These are phyloP conservation scores for Pygmarrhopalites habei DNA, from an alignment of 1,140 invertebrate genomes.

Conservation along the genomic window DNA sequence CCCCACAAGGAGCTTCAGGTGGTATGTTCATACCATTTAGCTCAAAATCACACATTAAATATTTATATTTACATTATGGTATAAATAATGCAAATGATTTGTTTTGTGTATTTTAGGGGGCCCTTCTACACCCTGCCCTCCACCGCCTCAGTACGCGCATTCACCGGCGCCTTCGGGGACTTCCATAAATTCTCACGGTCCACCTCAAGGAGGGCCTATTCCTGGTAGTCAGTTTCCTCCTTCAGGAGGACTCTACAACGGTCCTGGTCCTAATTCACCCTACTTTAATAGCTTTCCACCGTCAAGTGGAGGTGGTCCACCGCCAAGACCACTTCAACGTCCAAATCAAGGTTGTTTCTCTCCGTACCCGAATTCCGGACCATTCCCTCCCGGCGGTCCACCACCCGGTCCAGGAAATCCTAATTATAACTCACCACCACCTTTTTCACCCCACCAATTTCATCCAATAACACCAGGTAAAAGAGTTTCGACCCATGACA, in stretches of 20 bases:
- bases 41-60: too few species aligned
- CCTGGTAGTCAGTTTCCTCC: conserved; percentile 34
- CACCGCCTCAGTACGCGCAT: conserved; percentile 59
- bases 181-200: conserved; percentile 47
- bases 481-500: background rate
- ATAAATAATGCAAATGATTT: too few species aligned
- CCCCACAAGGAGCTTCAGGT: conserved; percentile 53
- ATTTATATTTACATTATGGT: too few species aligned
- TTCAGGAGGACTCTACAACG: conserved; percentile 37
- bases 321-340: conserved; percentile 43
- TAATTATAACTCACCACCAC: conserved; percentile 34
- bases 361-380: conserved; percentile 30
- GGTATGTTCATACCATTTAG: conserved; percentile 36
- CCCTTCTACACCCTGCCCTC: conserved; percentile 44
- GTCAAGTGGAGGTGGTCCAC: conserved; percentile 49
- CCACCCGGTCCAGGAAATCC: conserved; percentile 24
- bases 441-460: conserved; percentile 33
- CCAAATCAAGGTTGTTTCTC: conserved; percentile 33
- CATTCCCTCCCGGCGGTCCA: conserved; percentile 32
- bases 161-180: conserved; percentile 67
- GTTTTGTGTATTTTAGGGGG: conserved; percentile 42
- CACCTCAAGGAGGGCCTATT: conserved; percentile 32
- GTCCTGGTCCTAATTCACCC: conserved; percentile 46
- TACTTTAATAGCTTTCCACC: conserved; percentile 45
- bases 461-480: conserved; percentile 18